Conservation (phyloP, 2,113 vertebrate genomes). For the Delphinapterus leucas region DNA sequence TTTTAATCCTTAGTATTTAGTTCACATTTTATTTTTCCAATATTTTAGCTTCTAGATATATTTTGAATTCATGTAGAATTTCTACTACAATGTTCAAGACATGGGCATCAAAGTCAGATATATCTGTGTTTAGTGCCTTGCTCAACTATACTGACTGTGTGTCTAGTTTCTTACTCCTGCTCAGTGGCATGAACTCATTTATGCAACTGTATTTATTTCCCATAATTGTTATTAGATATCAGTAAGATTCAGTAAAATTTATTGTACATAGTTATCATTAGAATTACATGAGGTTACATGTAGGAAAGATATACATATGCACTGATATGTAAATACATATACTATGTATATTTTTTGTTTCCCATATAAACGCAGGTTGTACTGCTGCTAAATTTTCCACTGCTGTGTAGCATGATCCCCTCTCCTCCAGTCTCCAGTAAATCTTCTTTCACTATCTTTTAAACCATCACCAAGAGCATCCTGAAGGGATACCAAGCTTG, state of each 20-base stretch:
- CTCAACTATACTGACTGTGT: fast-evolving
- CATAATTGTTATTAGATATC: neutral
- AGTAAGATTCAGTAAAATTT: neutral
- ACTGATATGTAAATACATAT: neutral
- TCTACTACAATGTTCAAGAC: neutral
- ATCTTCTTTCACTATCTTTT: neutral
- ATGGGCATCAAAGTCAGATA: fast-evolving
- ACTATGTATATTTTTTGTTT: neutral
- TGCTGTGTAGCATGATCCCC: neutral
- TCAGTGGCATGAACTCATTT: neutral
- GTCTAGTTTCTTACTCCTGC: neutral
- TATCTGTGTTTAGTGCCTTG: neutral
- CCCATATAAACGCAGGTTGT: neutral
- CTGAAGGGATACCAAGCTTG: neutral
- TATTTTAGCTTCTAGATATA: neutral
- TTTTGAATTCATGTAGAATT: neutral
- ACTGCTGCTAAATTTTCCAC: neutral
- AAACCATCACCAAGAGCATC: neutral
- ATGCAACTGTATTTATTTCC: neutral
- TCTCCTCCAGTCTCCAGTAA: neutral
- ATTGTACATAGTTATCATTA: neutral
- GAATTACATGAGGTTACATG: neutral
- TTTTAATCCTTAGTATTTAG: neutral
- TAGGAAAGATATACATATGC: neutral
- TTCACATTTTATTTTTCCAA: neutral